These are phyloP conservation scores for Dendropsophus ebraccatus DNA, from an alignment of 2,113 vertebrate genomes.

Conservation along the genomic window DNA sequence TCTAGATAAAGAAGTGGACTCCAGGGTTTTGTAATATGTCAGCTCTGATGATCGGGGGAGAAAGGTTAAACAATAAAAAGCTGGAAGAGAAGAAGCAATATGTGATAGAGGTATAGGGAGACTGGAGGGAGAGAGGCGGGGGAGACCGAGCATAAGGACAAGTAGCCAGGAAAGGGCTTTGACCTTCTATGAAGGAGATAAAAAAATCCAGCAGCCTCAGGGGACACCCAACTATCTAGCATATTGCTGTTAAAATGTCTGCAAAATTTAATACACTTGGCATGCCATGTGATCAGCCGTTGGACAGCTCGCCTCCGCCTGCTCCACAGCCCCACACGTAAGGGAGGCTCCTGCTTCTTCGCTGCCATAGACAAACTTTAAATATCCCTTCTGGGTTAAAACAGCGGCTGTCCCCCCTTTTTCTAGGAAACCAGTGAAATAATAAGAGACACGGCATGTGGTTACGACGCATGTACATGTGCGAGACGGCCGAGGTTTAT, in stretches of 20 bases:
- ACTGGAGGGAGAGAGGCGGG: constrained; percentile 58
- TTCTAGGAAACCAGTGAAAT: neutral
- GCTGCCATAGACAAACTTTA: constrained; percentile 60
- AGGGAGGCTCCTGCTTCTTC: constrained; percentile 41
- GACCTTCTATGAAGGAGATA: constrained; percentile 98
- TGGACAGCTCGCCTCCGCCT: constrained; percentile 73
- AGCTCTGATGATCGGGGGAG: neutral
- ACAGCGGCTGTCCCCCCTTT: constrained; percentile 53
- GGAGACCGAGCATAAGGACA: constrained; percentile 61
- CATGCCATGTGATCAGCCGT: constrained; percentile 85
- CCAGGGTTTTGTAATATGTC: constrained; percentile 25
- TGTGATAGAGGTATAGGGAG: constrained; percentile 51
- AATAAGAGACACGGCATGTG: constrained; percentile 49
- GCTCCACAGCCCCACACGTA: constrained; percentile 60
- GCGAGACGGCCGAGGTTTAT: constrained; percentile 1
- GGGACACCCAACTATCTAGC: constrained; percentile 89
- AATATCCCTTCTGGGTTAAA: constrained; percentile 1
- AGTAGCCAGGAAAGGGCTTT: constrained; percentile 77
- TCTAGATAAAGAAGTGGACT: constrained; percentile 15
- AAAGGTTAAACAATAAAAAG: constrained; percentile 37
- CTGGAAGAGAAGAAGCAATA: constrained; percentile 7
- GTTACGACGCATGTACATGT: constrained; percentile 45
- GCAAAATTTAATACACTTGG: constrained; percentile 92
- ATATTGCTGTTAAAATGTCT: constrained; percentile 94
- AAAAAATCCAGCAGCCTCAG: constrained; percentile 90